Conservation (phyloP, 2,113 vertebrate genomes). For the Onychorhynchus coronatus region DNA sequence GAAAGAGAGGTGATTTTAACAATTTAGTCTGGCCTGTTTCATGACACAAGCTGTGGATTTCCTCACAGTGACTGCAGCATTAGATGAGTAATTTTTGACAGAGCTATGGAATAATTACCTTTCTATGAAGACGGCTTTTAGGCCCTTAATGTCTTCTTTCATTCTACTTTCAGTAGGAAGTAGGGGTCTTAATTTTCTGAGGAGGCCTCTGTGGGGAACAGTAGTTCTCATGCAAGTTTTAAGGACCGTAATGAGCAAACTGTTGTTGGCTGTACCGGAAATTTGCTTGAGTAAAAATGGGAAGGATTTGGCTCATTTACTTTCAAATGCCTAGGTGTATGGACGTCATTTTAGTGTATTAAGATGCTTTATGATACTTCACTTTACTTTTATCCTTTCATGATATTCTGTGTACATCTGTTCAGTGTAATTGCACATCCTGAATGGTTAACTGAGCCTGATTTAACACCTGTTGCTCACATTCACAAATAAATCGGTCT, state of each 20-base stretch:
- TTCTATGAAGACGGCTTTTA: not conserved
- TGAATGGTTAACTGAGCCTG: not conserved
- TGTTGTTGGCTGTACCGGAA: not conserved
- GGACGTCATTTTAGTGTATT: not conserved
- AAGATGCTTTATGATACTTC: not conserved
- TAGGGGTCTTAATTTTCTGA: not conserved
- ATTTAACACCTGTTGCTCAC: not conserved
- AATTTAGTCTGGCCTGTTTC: not conserved
- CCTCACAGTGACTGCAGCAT: not conserved
- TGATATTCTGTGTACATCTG: not conserved
- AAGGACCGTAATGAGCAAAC: not conserved
- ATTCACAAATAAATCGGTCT: not conserved
- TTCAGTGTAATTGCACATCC: not conserved
- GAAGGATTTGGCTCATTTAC: not conserved
- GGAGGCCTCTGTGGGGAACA: not conserved
- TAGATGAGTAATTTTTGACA: not conserved
- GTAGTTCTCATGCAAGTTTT: not conserved
- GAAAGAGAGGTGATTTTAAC: not conserved
- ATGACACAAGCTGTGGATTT: not conserved
- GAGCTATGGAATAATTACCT: not conserved
- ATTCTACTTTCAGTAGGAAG: not conserved
- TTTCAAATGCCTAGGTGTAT: not conserved
- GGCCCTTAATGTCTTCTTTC: not conserved
- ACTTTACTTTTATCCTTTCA: not conserved
- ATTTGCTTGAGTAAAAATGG: not conserved